Conservation (phyloP, 2,888 invertebrate species). For the Sphinx pinastri region DNA sequence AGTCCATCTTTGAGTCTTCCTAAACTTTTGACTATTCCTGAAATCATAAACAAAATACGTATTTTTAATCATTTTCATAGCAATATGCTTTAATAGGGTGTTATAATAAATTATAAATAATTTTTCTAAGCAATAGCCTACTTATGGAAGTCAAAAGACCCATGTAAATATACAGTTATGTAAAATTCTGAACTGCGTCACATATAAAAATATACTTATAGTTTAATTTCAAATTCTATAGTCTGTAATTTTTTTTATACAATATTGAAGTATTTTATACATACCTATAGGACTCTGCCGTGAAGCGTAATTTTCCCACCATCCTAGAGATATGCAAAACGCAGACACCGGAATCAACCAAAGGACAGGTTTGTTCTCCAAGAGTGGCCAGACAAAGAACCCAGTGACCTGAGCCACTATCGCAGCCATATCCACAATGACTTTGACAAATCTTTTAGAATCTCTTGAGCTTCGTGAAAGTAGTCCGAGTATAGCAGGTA, state of each 20-base stretch:
- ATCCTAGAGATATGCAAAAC: slow-evolving; percentile 94
- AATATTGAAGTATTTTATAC: too few relatives aligned
- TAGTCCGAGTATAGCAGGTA: slow-evolving; percentile 91
- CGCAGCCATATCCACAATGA: slow-evolving; percentile 92
- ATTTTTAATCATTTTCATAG: neutral
- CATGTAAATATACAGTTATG: too few relatives aligned
- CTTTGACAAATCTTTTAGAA: slow-evolving; percentile 89
- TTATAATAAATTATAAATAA: too few relatives aligned
- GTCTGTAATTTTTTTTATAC: too few relatives aligned
- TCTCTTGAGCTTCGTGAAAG: slow-evolving; percentile 93
- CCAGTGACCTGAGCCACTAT: slow-evolving; percentile 95
- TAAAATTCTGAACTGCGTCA: too few relatives aligned
- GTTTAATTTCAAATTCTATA: too few relatives aligned
- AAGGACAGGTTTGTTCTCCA: slow-evolving; percentile 89
- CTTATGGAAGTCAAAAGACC: too few relatives aligned
- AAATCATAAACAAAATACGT: slow-evolving; percentile 38
- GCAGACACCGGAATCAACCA: slow-evolving; percentile 95
- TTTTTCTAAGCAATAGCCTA: too few relatives aligned
- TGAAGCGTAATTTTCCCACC: slow-evolving; percentile 99
- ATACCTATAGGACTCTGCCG: slow-evolving; percentile 91
- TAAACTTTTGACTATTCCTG: slow-evolving; percentile 88
- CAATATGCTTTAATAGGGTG: neutral
- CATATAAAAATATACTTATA: too few relatives aligned
- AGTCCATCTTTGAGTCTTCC: slow-evolving; percentile 92
- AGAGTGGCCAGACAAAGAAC: slow-evolving; percentile 95